Conservation (phyloP, 2,888 invertebrate genomes). For the Priocnemis perturbator region DNA sequence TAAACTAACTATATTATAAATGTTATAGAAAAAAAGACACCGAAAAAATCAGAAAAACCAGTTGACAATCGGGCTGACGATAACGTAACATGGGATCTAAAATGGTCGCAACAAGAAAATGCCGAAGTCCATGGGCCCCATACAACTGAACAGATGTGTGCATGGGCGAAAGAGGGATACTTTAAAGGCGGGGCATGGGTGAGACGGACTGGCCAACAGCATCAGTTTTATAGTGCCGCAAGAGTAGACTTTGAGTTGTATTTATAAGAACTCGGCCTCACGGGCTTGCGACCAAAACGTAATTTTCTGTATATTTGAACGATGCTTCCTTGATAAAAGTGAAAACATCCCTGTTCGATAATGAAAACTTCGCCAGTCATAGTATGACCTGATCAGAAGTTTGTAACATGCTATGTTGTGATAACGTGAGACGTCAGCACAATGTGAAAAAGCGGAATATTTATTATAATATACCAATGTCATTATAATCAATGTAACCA, state of each 20-base stretch:
- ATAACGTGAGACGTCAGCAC: too few relatives aligned
- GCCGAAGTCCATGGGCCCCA: constrained; percentile 90
- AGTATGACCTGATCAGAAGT: too few relatives aligned
- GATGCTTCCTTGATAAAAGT: too few relatives aligned
- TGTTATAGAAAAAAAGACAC: neutral
- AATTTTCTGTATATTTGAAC: constrained; percentile 8
- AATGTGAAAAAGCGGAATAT: neutral
- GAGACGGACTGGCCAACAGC: constrained; percentile 83
- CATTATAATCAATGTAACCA: constrained; percentile 5
- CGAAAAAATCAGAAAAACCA: constrained; percentile 41
- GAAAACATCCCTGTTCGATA: too few relatives aligned
- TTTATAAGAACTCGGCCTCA: constrained; percentile 76
- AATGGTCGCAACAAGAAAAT: constrained; percentile 87
- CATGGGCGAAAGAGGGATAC: constrained; percentile 90
- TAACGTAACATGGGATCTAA: constrained; percentile 90
- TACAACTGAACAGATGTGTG: constrained; percentile 90
- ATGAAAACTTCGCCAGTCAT: too few relatives aligned
- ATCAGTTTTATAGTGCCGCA: constrained; percentile 89
- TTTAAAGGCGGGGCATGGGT: constrained; percentile 92
- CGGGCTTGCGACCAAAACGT: constrained; percentile 15
- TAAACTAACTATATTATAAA: neutral
- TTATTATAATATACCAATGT: constrained; percentile 3
- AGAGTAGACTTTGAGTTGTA: constrained; percentile 97
- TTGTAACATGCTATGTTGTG: too few relatives aligned
- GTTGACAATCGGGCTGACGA: constrained; percentile 55